phyloP scores from a whole-genome alignment of 1,140 invertebrate species.

The Drosophila aff. region DNA sequence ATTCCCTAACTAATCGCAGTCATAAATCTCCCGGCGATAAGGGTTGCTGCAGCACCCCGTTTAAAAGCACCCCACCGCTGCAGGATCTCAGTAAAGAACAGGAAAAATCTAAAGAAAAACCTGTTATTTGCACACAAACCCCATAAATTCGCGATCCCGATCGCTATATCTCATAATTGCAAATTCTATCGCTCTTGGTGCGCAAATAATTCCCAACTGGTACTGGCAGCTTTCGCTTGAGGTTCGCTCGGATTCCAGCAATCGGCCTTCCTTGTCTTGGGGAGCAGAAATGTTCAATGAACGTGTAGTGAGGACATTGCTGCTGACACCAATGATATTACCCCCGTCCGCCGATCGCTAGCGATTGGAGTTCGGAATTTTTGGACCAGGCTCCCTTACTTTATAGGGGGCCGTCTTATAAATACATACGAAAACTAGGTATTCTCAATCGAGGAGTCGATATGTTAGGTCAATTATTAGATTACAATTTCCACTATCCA shows the following conservation, averaged over 20 bases:
- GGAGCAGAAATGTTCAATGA: conserved; percentile 80
- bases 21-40: conserved; percentile 28
- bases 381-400: conserved; percentile 73
- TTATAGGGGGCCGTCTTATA: conserved; percentile 65
- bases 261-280: conserved; percentile 76
- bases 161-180: conserved; percentile 10
- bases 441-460: neutral
- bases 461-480: neutral
- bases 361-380: conserved; percentile 66
- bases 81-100: neutral
- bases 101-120: conserved; percentile 17
- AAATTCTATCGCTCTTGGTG: conserved; percentile 3
- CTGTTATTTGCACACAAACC: conserved; percentile 13
- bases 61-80: neutral
- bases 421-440: conserved; percentile 33
- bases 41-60: conserved; percentile 21
- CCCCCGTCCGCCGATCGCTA: conserved; percentile 58
- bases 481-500: no score
- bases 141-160: conserved; percentile 27
- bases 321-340: conserved; percentile 79
- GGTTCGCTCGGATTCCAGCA: neutral
- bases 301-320: conserved; percentile 78
- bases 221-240: conserved; percentile 19
- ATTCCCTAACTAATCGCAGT: conserved; percentile 15
- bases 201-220: conserved; percentile 60